A percentile compares a stretch with the other conserved stretches of the same genome.
phyloP scores from a whole-genome alignment of 2,113 vertebrate genomes.

The Oreochromis niloticus region DNA sequence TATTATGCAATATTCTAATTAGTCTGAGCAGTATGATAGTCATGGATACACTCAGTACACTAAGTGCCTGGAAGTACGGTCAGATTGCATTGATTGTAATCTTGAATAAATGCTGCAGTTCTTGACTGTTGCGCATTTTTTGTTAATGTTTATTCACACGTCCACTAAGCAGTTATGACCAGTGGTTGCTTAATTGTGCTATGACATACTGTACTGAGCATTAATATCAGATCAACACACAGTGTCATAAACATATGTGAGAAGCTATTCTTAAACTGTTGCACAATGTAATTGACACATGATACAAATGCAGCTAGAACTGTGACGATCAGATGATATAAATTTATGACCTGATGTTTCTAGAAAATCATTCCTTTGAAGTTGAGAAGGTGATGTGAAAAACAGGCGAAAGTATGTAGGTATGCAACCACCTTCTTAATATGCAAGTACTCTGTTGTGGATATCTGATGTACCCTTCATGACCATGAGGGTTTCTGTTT shows the following conservation, averaged over 20 bases:
- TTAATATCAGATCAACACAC: conserved; percentile 2
- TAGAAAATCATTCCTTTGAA: background rate
- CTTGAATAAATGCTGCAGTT: background rate
- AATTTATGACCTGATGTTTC: background rate
- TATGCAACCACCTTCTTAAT: background rate
- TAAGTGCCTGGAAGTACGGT: background rate
- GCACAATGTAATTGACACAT: conserved; percentile 20
- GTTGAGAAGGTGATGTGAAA: background rate
- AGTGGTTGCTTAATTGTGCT: background rate
- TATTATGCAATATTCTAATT: background rate
- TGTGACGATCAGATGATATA: background rate
- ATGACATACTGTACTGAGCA: conserved; percentile 15
- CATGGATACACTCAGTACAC: background rate
- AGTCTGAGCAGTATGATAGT: background rate
- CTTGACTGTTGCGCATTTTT: background rate
- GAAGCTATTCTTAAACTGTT: conserved; percentile 63
- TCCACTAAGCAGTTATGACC: background rate
- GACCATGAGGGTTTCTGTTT: background rate
- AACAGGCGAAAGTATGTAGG: background rate
- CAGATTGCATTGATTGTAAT: background rate
- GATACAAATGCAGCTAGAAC: background rate
- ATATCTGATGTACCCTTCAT: background rate
- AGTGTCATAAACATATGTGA: conserved; percentile 21
- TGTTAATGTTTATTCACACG: background rate
- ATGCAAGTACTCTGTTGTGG: background rate